A percentile compares a stretch with the other conserved stretches of the same genome.
Conservation (phyloP, 2,113 vertebrate species). For the Perca flavescens region DNA sequence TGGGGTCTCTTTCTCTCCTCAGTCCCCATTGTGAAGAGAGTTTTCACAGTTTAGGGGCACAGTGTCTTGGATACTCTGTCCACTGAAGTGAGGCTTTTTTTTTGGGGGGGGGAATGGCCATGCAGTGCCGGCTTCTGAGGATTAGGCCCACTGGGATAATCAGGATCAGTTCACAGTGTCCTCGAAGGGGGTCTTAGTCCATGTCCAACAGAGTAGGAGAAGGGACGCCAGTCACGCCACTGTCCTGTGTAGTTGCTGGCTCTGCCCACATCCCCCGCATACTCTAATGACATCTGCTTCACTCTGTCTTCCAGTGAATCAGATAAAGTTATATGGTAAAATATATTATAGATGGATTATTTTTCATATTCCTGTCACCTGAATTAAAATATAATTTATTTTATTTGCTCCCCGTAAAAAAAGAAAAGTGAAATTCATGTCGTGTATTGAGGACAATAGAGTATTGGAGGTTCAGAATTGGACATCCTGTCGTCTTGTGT, state of each 20-base stretch:
- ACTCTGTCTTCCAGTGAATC: neutral
- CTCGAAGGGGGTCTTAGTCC: constrained; percentile 81
- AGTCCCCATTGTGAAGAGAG: constrained; percentile 80
- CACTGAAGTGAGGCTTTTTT: constrained; percentile 85
- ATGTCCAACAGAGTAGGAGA: constrained; percentile 76
- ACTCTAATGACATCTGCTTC: constrained; percentile 63
- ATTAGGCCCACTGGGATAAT: constrained; percentile 86
- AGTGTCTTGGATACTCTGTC: constrained; percentile 82
- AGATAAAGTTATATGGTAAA: neutral
- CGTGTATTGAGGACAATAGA: constrained; percentile 12
- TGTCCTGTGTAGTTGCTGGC: constrained; percentile 68
- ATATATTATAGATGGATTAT: neutral
- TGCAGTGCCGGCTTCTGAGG: constrained; percentile 73
- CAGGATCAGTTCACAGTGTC: constrained; percentile 85
- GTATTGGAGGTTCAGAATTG: neutral
- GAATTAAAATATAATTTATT: neutral
- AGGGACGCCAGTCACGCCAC: constrained; percentile 76
- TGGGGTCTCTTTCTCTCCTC: constrained; percentile 70
- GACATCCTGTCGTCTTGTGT: constrained; percentile 40
- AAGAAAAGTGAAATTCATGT: neutral
- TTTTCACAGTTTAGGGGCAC: constrained; percentile 87
- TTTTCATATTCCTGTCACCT: neutral
- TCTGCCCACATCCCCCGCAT: constrained; percentile 59
- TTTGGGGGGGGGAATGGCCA: constrained; percentile 48
- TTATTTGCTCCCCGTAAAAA: neutral